Percentiles rank a stretch among this genome's conserved stretches.
Conservation (phyloP, 2,113 vertebrate species). For the Cynocephalus volans region DNA sequence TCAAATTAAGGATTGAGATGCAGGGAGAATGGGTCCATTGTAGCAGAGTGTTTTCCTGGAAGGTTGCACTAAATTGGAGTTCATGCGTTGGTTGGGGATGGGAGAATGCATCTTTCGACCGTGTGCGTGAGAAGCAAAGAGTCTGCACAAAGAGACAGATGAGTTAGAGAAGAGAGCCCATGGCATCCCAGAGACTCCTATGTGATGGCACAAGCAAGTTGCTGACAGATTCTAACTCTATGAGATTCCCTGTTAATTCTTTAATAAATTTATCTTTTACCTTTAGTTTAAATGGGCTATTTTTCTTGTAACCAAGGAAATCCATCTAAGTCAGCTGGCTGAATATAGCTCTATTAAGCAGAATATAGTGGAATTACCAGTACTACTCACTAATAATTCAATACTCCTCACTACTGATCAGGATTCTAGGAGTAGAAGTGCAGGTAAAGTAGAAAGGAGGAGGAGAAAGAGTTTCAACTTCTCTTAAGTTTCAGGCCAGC, state of each 20-base stretch:
- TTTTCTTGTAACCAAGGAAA: constrained; percentile 11
- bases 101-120: background rate
- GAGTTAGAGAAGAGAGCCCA: background rate
- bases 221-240: background rate
- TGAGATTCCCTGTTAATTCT: too few relatives aligned
- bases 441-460: background rate
- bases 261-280: constrained; percentile 11
- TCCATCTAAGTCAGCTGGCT: background rate
- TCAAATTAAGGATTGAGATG: background rate
- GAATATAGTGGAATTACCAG: background rate
- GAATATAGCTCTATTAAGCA: background rate
- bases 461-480: background rate
- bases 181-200: background rate
- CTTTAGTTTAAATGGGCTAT: constrained; percentile 16
- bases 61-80: background rate
- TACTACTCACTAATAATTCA: background rate
- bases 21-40: background rate
- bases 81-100: background rate
- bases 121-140: background rate
- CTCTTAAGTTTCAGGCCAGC: background rate
- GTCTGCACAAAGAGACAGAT: background rate
- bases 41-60: background rate
- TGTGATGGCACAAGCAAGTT: background rate
- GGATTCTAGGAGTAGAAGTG: background rate
- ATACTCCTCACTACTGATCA: background rate